phyloP scores from a whole-genome alignment of 1,140 invertebrate species.

The Ephestia elutella region DNA sequence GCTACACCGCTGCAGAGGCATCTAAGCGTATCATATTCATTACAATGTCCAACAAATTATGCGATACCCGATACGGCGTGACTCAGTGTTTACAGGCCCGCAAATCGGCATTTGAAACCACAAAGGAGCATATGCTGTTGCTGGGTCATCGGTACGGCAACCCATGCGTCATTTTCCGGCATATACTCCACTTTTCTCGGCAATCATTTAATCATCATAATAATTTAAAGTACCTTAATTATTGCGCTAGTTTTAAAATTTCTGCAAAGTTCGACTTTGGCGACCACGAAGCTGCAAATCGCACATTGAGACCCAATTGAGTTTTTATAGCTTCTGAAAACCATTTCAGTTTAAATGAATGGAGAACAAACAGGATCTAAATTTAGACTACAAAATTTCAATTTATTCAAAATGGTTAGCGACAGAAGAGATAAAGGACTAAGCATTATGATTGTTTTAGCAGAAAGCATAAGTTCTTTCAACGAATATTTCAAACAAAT shows the following conservation, averaged over 20 bases:
- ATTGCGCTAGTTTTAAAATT: background rate
- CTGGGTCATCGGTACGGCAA: slow-evolving; percentile 42
- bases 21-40: background rate
- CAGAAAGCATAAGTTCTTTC: too few relatives aligned
- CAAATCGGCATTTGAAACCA: slow-evolving; percentile 46
- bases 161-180: slow-evolving; percentile 54
- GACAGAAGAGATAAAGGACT: too few relatives aligned
- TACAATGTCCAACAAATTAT: slow-evolving; percentile 8
- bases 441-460: too few relatives aligned
- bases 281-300: too few relatives aligned
- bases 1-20: background rate
- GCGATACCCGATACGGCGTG: slow-evolving; percentile 40
- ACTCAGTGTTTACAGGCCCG: slow-evolving; percentile 52
- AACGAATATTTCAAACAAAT: too few relatives aligned
- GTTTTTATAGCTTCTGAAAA: too few relatives aligned
- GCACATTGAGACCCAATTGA: too few relatives aligned
- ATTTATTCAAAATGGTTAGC: too few relatives aligned
- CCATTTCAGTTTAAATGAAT: too few relatives aligned
- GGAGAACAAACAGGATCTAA: too few relatives aligned
- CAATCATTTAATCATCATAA: slow-evolving; percentile 24
- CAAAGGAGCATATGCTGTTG: slow-evolving; percentile 46
- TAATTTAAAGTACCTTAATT: background rate
- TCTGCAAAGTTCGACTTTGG: too few relatives aligned
- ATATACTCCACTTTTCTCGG: slow-evolving; percentile 25
- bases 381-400: too few relatives aligned